Percentiles rank a stretch among this genome's conserved stretches.
These are phyloP conservation scores for Tholera decimalis DNA, from an alignment of 2,888 invertebrate species.

Conservation along the genomic window DNA sequence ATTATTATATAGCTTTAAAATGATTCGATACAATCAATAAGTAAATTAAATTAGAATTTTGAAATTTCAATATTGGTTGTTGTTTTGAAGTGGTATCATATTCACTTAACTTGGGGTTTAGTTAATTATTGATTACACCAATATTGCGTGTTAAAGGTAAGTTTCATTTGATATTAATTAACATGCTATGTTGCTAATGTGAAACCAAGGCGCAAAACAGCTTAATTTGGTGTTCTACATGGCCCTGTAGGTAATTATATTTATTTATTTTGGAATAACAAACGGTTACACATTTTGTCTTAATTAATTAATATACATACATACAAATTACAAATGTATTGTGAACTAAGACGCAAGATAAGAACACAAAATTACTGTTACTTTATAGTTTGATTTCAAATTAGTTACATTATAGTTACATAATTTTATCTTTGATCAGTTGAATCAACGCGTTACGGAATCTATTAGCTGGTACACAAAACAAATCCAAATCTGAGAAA, in stretches of 20 bases:
- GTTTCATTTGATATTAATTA: not conserved
- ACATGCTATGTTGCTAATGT: slow-evolving; percentile 6
- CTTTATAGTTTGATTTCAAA: too few species aligned
- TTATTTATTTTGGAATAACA: too few species aligned
- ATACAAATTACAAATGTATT: too few species aligned
- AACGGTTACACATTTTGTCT: too few species aligned
- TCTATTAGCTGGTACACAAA: too few species aligned
- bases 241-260: not conserved
- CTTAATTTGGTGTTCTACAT: slow-evolving; percentile 2
- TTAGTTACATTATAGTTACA: too few species aligned
- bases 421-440: too few species aligned
- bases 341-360: too few species aligned
- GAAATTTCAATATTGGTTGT: not conserved
- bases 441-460: too few species aligned
- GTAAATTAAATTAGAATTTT: not conserved
- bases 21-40: not conserved
- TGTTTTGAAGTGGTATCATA: slow-evolving; percentile 22
- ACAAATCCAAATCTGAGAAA: too few species aligned
- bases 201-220: not conserved
- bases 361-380: too few species aligned
- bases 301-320: too few species aligned
- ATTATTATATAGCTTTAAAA: slow-evolving; percentile 2
- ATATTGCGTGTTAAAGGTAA: not conserved
- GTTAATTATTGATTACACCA: not conserved
- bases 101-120: not conserved